These are phyloP conservation scores for mouse (Mus musculus) DNA, from an alignment of 2,113 vertebrate genomes.

Conservation along the genomic window DNA sequence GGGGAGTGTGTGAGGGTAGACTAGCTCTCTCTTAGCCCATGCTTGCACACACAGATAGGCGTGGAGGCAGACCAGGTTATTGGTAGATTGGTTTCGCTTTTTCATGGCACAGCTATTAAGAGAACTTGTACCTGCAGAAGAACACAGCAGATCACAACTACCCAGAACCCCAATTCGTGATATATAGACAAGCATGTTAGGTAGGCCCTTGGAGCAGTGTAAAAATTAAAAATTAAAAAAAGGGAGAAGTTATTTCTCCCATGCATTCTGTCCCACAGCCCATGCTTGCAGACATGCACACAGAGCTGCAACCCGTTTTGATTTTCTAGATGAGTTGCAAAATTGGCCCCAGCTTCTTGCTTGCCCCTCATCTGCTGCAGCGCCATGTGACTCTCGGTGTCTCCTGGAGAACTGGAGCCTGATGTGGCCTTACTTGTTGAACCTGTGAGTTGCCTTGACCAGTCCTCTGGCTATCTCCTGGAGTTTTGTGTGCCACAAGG, in stretches of 20 bases:
- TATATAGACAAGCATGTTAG: neutral
- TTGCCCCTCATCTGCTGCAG: neutral
- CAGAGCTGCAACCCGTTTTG: neutral
- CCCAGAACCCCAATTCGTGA: neutral
- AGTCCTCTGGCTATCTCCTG: neutral
- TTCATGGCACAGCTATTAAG: neutral
- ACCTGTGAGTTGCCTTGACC: neutral
- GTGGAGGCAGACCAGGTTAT: neutral
- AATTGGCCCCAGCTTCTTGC: neutral
- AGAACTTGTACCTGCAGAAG: neutral
- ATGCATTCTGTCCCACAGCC: too few relatives aligned
- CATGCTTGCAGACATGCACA: neutral
- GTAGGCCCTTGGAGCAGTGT: too few relatives aligned
- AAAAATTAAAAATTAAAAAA: neutral
- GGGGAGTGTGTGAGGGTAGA: neutral
- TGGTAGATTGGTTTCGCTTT: neutral
- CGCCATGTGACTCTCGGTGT: neutral
- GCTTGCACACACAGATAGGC: neutral
- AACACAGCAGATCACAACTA: neutral
- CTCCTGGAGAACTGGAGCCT: neutral
- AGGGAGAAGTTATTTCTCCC: neutral
- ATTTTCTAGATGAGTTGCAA: neutral
- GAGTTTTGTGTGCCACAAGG: neutral
- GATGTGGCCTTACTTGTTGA: neutral
- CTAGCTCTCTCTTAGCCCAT: neutral